Base-by-base conservation (phyloP, 1,140 invertebrate genomes). In the Dendrolimus punctatus region DNA sequence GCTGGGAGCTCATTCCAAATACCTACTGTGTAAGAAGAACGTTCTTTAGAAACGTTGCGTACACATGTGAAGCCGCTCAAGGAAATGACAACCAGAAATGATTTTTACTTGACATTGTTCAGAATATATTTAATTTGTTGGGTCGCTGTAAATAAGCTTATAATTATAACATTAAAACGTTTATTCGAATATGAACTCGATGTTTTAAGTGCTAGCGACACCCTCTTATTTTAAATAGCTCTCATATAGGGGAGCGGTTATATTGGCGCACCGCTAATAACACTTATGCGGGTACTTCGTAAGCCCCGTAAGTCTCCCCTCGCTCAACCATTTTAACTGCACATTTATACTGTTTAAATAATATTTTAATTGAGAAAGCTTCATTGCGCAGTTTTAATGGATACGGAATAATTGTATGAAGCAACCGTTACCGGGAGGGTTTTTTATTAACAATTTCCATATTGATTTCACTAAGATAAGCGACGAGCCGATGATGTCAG, bases 241-340 rank as follows among this genome's bases (percentile, higher is more conserved):
- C 63, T 63, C 52, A 47, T 46, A 58, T 53, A 67, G 71, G 75
- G 69, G 71, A 67, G 61, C 60, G 41, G 58, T 56, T 72, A 73
- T 69, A 78, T 78, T 80, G 73, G 79, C 75, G 66, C 60, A 76
- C 72, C 68, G 64, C 69, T 67, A 72, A 76, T 79, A 74, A 63
- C 62, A 66, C 55, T 64, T 59, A 83, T 83, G 80, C 80, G 80
- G 80, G 79, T 72, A 61, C 61, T 70, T 71, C 65, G 53, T 66
- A 58, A 66, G 53, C 60, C 54, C 62, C 47, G 43, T 37, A 43
- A 46, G 39, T 57, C 58, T 54, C 51, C 62, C 68, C 60, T 46
- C 55, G 50, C 49, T 9, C 6, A 47, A 41, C 39, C 39, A 23
- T 23, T 23, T 23, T 2, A 23, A 23, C 23, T 23, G 23, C 23